These are phyloP conservation scores for Neolamprologus multifasciatus DNA, from an alignment of 2,797 vertebrate species.

Conservation along the genomic window DNA sequence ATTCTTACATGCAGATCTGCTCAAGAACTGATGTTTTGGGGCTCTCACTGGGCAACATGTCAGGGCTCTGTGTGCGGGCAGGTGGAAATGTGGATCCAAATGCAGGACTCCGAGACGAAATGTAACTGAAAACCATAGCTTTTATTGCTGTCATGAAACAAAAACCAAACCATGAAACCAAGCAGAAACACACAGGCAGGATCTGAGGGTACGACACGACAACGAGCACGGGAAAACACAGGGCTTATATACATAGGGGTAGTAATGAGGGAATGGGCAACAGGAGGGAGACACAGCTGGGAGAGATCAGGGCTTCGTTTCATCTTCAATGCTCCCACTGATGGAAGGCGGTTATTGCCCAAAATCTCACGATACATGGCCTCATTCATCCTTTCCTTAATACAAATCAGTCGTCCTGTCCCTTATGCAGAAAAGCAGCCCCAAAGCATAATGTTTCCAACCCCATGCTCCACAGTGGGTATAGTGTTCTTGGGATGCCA, in stretches of 20 bases:
- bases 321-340: not conserved
- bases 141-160: too few relatives aligned
- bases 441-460: not conserved
- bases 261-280: too few relatives aligned
- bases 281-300: too few relatives aligned
- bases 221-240: too few relatives aligned
- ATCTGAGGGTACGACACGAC: too few relatives aligned
- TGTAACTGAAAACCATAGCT: too few relatives aligned
- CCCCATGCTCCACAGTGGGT: not conserved
- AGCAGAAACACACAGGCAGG: too few relatives aligned
- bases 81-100: too few relatives aligned
- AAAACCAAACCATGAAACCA: too few relatives aligned
- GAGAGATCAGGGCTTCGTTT: not conserved
- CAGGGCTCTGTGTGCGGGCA: too few relatives aligned
- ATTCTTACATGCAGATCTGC: not conserved
- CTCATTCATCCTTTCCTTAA: not conserved
- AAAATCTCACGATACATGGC: not conserved
- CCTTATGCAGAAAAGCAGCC: not conserved
- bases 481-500: not conserved
- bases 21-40: not conserved
- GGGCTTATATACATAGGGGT: too few relatives aligned
- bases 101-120: too few relatives aligned
- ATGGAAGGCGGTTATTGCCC: not conserved
- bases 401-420: not conserved
- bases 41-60: not conserved